Percentiles rank a stretch among this genome's conserved stretches.
These are phyloP conservation scores for Oscheius sp. DNA, from an alignment of 2,888 invertebrate species.

Conservation along the genomic window DNA sequence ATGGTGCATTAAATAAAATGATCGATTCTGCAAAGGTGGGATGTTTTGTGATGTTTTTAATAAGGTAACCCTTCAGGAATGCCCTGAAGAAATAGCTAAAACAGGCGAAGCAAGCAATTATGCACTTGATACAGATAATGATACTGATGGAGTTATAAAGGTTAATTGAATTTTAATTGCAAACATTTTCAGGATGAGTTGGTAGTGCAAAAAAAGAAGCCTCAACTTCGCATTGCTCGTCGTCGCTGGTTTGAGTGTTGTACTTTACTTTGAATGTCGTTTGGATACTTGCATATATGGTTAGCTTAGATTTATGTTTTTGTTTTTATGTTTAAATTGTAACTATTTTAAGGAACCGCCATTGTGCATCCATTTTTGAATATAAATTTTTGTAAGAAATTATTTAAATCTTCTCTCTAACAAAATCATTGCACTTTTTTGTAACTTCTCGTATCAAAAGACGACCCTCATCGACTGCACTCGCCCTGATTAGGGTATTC, in stretches of 20 bases:
- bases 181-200: not conserved
- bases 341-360: too few species aligned
- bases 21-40: too few species aligned
- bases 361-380: too few species aligned
- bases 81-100: not conserved
- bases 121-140: not conserved
- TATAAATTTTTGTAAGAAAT: too few species aligned
- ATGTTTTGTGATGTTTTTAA: not conserved
- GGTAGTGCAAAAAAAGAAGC: not conserved
- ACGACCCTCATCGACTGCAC: not conserved
- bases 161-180: not conserved
- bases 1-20: too few species aligned
- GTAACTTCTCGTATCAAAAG: too few species aligned
- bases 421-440: too few species aligned
- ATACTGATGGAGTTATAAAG: not conserved
- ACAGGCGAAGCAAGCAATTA: not conserved
- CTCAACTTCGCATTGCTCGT: not conserved
- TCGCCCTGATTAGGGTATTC: constrained; percentile 28
- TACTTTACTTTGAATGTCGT: not conserved
- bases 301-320: not conserved
- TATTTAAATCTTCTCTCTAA: too few species aligned
- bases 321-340: not conserved
- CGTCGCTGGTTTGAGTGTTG: constrained; percentile 1
- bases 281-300: not conserved
- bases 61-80: not conserved